Evolutionary conservation across 2,888 invertebrate genomes (phyloP), one percentile per base, ranked within the genome.

Genomic region (Eudasyphora cyanicolor): DNA sequence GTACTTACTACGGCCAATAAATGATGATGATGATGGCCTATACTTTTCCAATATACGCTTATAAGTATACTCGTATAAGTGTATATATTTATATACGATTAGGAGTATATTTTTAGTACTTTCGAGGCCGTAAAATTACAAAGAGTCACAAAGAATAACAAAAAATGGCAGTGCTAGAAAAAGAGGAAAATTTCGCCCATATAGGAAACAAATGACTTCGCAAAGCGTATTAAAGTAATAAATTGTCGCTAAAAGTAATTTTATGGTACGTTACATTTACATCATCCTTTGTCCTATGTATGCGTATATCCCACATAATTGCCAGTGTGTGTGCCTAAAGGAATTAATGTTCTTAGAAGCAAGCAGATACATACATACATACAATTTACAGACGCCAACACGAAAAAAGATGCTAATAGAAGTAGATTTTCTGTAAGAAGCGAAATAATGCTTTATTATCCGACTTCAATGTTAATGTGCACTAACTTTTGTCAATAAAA

Each of bases 211-310:
- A 74, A 60, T 77, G 71, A 62, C 67, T 71, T 49, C 57, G 71
- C 45, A 82, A 82, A 67, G 75, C 82, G 78, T 77, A 81, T 85
- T 79, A 82, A 75, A 74, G 75, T 73, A 73, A 85, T 83, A 83
- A 82, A 85, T 85, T 83, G 70, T 82, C 49, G 77, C 79, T 82
- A 81, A 78, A 82, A 85, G 71, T 81, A 81, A 82, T 80, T 85
- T 80, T 78, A 85, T 85, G 82, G 71, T 75, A 79, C 74, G 76
- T 79, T 75, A 76, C 71, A 76, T 81, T 82, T 75, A 29, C 6
- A 62, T 49, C n/a, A n/a, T 62, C 60, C 45, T 51, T 73, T 27
- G 21, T 45, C 45, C 45, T 38, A 49, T 51, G 3, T 51, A 12
- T 57, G 27, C 14, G 54, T 5, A 14, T 27, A 14, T 54, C n/a